These are phyloP conservation scores for Seriola quinqueradiata DNA, from an alignment of 2,113 vertebrate genomes.

Conservation along the genomic window DNA sequence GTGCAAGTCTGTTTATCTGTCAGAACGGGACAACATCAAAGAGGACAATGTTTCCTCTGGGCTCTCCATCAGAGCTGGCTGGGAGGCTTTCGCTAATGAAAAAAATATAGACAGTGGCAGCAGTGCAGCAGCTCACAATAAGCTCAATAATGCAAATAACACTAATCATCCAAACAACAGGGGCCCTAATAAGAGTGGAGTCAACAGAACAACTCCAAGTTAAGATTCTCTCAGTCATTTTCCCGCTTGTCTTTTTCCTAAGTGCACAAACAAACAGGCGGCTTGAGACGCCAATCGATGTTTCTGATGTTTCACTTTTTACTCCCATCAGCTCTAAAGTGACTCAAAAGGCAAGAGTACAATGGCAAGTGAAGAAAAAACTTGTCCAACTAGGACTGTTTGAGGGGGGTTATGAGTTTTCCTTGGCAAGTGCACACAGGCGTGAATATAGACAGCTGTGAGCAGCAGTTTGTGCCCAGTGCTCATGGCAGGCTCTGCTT, in stretches of 20 bases:
- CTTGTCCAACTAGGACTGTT: constrained; percentile 12
- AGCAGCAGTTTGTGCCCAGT: not conserved
- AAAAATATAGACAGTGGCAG: constrained; percentile 46
- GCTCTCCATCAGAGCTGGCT: constrained; percentile 32
- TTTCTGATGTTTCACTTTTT: constrained; percentile 20
- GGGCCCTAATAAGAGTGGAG: constrained; percentile 44
- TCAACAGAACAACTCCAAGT: constrained; percentile 32
- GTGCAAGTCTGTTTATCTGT: constrained; percentile 59
- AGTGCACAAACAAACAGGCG: constrained; percentile 9
- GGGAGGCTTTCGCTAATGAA: constrained; percentile 61
- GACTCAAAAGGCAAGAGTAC: constrained; percentile 10
- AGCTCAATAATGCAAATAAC: constrained; percentile 68
- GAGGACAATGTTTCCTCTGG: constrained; percentile 54
- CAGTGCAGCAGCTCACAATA: constrained; percentile 40
- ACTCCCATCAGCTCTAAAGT: constrained; percentile 39
- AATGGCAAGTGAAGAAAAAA: not conserved
- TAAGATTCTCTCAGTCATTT: constrained; percentile 21
- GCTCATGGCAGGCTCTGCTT: constrained; percentile 24
- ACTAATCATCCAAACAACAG: constrained; percentile 60
- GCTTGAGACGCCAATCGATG: constrained; percentile 20
- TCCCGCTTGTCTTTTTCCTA: constrained; percentile 14
- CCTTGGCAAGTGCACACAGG: constrained; percentile 2
- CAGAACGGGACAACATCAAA: constrained; percentile 59
- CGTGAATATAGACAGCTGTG: not conserved
- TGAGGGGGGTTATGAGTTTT: constrained; percentile 16